Evolutionary conservation across 2,113 vertebrate species (phyloP).

Genomic region (Engraulis encrasicolus): DNA sequence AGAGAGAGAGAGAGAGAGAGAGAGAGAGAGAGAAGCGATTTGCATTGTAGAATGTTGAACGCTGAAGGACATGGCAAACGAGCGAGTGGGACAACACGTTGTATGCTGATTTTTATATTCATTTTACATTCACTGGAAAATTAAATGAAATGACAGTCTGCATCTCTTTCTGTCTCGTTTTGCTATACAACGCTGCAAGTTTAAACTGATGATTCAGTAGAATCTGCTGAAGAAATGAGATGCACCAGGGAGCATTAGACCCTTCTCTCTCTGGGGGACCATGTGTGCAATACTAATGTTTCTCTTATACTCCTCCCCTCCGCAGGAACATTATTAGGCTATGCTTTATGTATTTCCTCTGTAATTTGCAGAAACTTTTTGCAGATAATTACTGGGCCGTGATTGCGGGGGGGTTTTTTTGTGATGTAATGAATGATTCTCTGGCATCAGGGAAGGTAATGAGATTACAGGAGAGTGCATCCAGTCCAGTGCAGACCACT

Average conservation of each 20-base stretch:
- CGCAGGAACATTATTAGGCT: background rate
- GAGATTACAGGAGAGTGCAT: background rate
- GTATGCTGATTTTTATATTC: background rate
- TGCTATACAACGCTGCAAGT: background rate
- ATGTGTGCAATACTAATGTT: background rate
- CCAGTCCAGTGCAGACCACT: background rate
- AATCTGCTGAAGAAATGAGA: background rate
- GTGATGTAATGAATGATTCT: background rate
- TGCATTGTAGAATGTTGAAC: too few species aligned
- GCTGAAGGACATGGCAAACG: background rate
- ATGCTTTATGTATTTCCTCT: background rate
- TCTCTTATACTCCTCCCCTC: background rate
- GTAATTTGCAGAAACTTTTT: background rate
- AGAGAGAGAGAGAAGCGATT: background rate
- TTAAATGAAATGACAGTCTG: background rate
- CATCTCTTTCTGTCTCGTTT: background rate
- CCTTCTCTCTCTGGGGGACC: background rate
- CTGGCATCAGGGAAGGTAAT: background rate
- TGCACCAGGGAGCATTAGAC: background rate
- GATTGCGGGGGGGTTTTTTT: conserved; percentile 2
- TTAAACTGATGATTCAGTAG: background rate
- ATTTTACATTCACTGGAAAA: background rate
- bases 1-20: too few species aligned
- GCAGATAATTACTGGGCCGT: background rate
- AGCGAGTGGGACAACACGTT: background rate